Base-by-base conservation (phyloP, 2,113 vertebrate genomes). In the Campylorhamphus procurvoides region DNA sequence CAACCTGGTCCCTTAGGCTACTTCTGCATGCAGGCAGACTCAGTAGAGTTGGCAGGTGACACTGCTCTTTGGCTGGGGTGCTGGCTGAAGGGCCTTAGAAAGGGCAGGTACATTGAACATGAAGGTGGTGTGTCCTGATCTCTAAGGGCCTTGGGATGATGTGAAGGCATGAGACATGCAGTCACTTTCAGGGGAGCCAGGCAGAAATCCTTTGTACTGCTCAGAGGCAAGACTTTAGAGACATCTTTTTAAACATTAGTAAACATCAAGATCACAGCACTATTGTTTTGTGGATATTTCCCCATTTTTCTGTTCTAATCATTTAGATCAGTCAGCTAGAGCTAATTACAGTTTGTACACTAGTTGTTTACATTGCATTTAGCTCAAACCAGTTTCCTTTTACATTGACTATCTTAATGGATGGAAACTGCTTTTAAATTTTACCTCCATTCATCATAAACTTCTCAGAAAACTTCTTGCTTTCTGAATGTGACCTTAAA, bases 51-150 rank as follows among this genome's bases (percentile, higher is more conserved):
- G 66, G 24, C 56, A 67, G 31, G 66, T 31, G 59, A 13, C 47
- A 17, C 27, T 35, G 27, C 16, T 63, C 58, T 67, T 75, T 3
- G 18, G 46, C 52, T 67, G 24, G 5, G 23, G 49, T 58, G 18
- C 35, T 37, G 40, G 10, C 15, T 87, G 53, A 27, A 44, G 3
- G 40, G 14, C 22, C 47, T 63, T 64, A 22, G 35, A 44, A 83
- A 72, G 19, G 18, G 14, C 18, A 68, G 1, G 9, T 18, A 27
- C 37, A 47, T 3, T 50, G 55, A 69, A 14, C 8, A 29, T 0
- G 1, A 44, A 25, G 14, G 27, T 47, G 58, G 4, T 16, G 29
- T 10, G 3, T 40, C 55, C 40, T 66, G 27, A 35, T 46, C 42
- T 44, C 31, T 56, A 14, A 62, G 31, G 50, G 22, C 23, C 90